These are phyloP conservation scores for Tigriopus californicus DNA, from an alignment of 2,888 invertebrate species.

Conservation along the genomic window DNA sequence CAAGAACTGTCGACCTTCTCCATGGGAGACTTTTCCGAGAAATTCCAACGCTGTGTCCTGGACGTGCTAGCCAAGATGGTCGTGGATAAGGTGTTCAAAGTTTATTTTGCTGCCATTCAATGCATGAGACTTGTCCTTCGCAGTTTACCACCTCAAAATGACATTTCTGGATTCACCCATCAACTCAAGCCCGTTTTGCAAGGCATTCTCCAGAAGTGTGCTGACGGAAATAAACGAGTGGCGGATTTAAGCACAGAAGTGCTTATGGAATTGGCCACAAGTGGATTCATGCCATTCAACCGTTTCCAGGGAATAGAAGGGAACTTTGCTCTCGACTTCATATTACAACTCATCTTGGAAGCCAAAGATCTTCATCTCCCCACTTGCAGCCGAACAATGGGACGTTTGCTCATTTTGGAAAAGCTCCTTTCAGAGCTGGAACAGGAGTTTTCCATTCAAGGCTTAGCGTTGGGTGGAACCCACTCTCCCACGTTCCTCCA, in stretches of 20 bases:
- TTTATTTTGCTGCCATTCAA: conserved; percentile 28
- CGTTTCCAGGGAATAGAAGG: no score
- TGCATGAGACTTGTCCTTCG: background rate
- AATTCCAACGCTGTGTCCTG: conserved; percentile 26
- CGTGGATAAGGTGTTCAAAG: conserved; percentile 31
- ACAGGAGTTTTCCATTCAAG: no score
- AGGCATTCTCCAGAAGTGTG: conserved; percentile 29
- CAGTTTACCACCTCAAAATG: no score
- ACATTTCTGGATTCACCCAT: background rate
- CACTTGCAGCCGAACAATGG: no score
- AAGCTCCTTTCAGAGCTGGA: no score
- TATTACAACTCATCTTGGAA: no score
- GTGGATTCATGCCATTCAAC: no score
- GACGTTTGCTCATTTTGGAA: no score
- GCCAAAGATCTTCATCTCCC: no score
- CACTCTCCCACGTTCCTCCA: no score
- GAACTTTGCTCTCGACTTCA: no score
- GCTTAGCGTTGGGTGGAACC: no score
- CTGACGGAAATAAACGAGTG: conserved; percentile 29
- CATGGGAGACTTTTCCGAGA: conserved; percentile 20
- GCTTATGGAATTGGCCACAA: background rate
- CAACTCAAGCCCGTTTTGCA: conserved; percentile 27
- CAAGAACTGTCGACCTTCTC: conserved; percentile 20
- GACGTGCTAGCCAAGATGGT: conserved; percentile 27
- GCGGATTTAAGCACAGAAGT: conserved; percentile 28